Base-by-base conservation (phyloP, 2,113 vertebrate species). In the Ginglymostoma cirratum region DNA sequence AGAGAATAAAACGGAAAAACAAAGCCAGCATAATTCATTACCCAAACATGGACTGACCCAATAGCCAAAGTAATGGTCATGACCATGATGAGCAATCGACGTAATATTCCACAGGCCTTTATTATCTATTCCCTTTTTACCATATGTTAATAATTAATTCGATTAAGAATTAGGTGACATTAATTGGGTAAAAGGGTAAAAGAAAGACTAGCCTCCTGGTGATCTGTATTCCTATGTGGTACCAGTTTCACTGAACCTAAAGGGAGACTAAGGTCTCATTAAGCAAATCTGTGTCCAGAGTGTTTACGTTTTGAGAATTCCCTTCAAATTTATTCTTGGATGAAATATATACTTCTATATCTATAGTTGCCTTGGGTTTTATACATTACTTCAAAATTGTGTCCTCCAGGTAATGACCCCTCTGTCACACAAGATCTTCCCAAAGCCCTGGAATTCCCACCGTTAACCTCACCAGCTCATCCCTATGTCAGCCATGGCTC, bases 81-180 rank as follows among this genome's bases (percentile, higher is more conserved):
- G 42, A 7, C 12, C 38, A 42, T 10, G 38, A 70, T 38, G 24
- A 70, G 66, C 27, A 94, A 94, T 69, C 38, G 14, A 89, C 30
- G 8, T 89, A 24, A 65, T 61, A 65, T 65, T 30, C 67, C 38
- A 94, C 6, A 27, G 30, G 93, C 45, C 38, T 42, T 94, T 66
- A 70, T 94, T 94, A 70, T 48, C 38, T 70, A 94, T 70, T 94
- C 66, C 70, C 66, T 70, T 94, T 94, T 5, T 94, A 70, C 66
- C 38, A 48, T 42, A 30, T n/a, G 42, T 70, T 69, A 94, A 94
- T 72, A 70, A 70, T 70, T 94, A 94, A 94, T 94, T 45, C 27
- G 38, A 23, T 12, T 4, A 70, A 70, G 93, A 70, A 94, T 67
- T 94, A 48, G 93, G 42, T 48, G 6, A 34, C 4, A 23, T 92